Conservation (phyloP, 2,797 vertebrate species). For the Poeciliopsis paucimaculata region DNA sequence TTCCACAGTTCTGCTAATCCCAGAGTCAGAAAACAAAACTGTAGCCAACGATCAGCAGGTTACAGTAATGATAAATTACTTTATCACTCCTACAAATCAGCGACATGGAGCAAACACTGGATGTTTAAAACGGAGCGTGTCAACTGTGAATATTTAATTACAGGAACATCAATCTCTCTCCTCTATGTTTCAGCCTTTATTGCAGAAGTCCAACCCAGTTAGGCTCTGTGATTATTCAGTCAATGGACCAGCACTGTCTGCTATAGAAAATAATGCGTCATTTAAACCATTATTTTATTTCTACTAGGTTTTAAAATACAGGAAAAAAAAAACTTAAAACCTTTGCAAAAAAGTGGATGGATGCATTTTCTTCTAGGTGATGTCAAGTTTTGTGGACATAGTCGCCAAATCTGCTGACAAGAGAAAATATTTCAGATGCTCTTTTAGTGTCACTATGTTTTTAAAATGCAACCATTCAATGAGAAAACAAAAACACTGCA, state of each 20-base stretch:
- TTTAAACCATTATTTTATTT: neutral
- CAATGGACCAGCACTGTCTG: no score
- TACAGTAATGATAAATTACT: neutral
- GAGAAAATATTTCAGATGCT: neutral
- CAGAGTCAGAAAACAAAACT: slow-evolving; percentile 12
- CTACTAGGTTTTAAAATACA: neutral
- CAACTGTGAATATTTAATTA: neutral
- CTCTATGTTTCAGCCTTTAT: slow-evolving; percentile 4
- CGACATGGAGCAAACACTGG: slow-evolving; percentile 5
- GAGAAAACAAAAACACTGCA: neutral
- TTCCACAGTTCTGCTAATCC: neutral
- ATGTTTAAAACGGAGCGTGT: neutral
- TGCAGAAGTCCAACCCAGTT: neutral
- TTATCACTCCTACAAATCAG: neutral
- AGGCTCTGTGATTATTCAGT: neutral
- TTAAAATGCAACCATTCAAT: neutral
- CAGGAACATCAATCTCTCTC: neutral
- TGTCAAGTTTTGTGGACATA: neutral
- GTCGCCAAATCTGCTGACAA: neutral
- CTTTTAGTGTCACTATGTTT: neutral
- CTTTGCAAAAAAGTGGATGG: neutral
- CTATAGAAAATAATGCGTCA: no score
- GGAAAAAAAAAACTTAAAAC: neutral
- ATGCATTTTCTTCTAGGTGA: neutral
- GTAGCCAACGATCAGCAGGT: slow-evolving; percentile 36